These are phyloP conservation scores for Chirona hameri DNA, from an alignment of 2,888 invertebrate genomes.

Conservation along the genomic window DNA sequence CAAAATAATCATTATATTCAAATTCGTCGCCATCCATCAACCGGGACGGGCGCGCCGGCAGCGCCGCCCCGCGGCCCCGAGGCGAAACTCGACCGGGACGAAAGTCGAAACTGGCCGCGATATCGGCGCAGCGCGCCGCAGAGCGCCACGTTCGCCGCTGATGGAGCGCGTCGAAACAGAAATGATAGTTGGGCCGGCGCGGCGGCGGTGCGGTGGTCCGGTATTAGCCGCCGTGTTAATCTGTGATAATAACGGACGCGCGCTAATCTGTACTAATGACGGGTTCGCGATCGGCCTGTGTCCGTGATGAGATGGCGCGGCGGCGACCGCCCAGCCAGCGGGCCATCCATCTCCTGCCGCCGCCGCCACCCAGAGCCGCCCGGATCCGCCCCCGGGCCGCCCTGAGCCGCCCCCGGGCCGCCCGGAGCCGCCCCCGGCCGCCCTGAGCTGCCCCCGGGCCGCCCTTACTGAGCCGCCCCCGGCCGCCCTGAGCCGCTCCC, in stretches of 20 bases:
- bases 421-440: too few relatives aligned
- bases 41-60: not conserved
- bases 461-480: not conserved
- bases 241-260: constrained; percentile 26
- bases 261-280: constrained; percentile 23
- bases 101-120: not conserved
- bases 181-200: not conserved
- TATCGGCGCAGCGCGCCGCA: not conserved
- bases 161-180: constrained; percentile 11
- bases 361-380: not conserved
- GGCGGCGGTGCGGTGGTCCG: not conserved
- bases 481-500: not conserved
- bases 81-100: not conserved
- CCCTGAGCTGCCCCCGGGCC: too few relatives aligned
- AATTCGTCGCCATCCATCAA: not conserved
- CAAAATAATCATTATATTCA: not conserved
- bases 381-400: not conserved
- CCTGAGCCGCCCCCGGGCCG: not conserved
- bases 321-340: constrained; percentile 1
- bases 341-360: not conserved
- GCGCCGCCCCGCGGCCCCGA: not conserved
- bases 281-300: not conserved
- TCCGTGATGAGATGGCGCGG: not conserved
- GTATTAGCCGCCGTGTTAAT: constrained; percentile 23
- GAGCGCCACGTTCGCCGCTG: not conserved